Evolutionary conservation across 2,113 vertebrate species (phyloP).

Genomic region (Pelodiscus sinensis): DNA sequence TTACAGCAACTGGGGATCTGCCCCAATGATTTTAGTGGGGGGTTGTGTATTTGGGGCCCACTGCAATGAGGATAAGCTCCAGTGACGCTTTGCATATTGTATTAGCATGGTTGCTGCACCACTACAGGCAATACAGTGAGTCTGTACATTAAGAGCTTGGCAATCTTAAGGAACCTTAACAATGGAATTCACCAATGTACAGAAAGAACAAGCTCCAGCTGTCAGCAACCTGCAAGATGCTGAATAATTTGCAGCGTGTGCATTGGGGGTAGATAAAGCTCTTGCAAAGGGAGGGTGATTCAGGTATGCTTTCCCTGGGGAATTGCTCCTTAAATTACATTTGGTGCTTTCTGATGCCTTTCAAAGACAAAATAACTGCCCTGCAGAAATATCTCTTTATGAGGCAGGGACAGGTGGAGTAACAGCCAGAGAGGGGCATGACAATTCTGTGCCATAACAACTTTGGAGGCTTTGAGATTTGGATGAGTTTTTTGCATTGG

Average conservation of each 20-base stretch:
- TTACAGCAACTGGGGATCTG: slow-evolving; percentile 30
- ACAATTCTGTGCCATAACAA: neutral
- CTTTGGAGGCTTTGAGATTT: neutral
- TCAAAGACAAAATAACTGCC: neutral
- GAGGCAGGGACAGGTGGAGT: neutral
- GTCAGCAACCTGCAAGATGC: neutral
- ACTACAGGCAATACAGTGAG: neutral
- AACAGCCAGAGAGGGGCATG: neutral
- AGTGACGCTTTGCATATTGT: neutral
- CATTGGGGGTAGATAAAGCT: neutral
- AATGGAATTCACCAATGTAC: neutral
- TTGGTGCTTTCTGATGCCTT: accelerated
- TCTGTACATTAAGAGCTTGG: neutral
- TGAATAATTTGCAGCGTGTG: neutral
- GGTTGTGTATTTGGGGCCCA: slow-evolving; percentile 2
- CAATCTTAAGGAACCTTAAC: neutral
- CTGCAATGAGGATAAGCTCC: slow-evolving; percentile 17
- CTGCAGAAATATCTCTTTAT: neutral
- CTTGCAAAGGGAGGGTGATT: neutral
- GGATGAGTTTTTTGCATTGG: neutral
- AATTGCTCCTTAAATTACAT: neutral
- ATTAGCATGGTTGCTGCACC: neutral
- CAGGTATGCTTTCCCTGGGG: neutral
- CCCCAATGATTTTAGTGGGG: neutral
- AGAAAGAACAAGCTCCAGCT: neutral